Percentiles rank a stretch among this genome's conserved stretches.
Conservation (phyloP, 2,113 vertebrate genomes). For the Chlamydotis undulata region DNA sequence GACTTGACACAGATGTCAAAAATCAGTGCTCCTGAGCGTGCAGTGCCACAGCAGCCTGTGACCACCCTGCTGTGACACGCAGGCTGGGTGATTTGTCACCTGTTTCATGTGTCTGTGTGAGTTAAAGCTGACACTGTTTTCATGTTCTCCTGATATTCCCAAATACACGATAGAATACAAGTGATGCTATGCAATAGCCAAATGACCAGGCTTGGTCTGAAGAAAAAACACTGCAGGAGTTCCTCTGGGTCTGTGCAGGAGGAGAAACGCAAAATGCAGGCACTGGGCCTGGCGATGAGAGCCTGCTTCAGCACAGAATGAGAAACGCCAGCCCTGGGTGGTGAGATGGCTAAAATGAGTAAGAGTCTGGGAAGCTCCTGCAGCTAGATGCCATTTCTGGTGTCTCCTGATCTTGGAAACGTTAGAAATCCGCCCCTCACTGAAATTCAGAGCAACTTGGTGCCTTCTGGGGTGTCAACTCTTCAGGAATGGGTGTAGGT, state of each 20-base stretch:
- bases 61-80: background rate
- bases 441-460: background rate
- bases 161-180: background rate
- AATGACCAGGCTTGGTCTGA: background rate
- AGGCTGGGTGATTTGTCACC: background rate
- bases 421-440: background rate
- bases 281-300: background rate
- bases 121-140: background rate
- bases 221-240: too few species aligned
- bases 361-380: background rate
- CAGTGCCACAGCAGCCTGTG: background rate
- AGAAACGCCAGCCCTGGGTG: background rate
- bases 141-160: background rate
- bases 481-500: background rate
- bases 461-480: too few species aligned
- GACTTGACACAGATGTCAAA: background rate
- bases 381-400: background rate
- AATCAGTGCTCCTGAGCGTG: background rate
- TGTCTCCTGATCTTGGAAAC: background rate
- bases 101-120: background rate
- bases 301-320: background rate
- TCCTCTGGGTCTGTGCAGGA: background rate
- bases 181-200: background rate
- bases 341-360: fast-evolving
- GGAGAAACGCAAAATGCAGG: background rate